Evolutionary conservation across 2,797 vertebrate species (phyloP), one percentile per base, ranked within the genome.

Genomic region (Manis pentadactyla): DNA sequence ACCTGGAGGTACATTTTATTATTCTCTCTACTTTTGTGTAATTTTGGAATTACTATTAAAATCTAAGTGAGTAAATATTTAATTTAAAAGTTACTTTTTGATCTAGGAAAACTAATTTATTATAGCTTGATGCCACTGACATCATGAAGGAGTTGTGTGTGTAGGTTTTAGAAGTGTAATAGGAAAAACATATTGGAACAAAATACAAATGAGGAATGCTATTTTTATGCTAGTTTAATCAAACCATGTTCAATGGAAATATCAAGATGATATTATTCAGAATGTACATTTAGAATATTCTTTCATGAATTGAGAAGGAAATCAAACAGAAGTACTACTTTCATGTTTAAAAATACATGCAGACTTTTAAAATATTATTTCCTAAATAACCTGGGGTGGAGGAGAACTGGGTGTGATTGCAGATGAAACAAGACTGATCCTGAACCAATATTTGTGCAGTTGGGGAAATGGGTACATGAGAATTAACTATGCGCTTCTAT

Each of bases 141-240:
- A n/a, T 84, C 68, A 63, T 2, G 10, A 63, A 68, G 82, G 55
- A 71, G 21, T 19, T 88, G 53, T 74, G 18, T 46, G 55, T 31
- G 27, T 53, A 64, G 27, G 51, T 82, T 90, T 95, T 81, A 94
- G 84, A 96, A 68, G 61, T 0, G 0, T 81, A 71, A 92, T 18
- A 93, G 77, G 57, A 90, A 74, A 93, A 88, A 87, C 0, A 1
- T 23, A 59, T 37, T 46, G 75, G 94, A 57, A 68, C 34, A 73
- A 95, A 93, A 92, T 93, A 53, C 68, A 88, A 96, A 73, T 63
- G 64, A 96, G n/a, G 71, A 46, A n/a, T 75, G 63, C 75, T 92
- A 15, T 86, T 82, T 92, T 96, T 93, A 42, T 86, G 94, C 89
- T 59, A 77, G 63, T 68, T 84, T 37, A 79, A 79, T 87, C 37